Percentiles rank a stretch among this genome's conserved stretches.
These are phyloP conservation scores for Drosophila histrio DNA, from an alignment of 2,888 invertebrate species.

Conservation along the genomic window DNA sequence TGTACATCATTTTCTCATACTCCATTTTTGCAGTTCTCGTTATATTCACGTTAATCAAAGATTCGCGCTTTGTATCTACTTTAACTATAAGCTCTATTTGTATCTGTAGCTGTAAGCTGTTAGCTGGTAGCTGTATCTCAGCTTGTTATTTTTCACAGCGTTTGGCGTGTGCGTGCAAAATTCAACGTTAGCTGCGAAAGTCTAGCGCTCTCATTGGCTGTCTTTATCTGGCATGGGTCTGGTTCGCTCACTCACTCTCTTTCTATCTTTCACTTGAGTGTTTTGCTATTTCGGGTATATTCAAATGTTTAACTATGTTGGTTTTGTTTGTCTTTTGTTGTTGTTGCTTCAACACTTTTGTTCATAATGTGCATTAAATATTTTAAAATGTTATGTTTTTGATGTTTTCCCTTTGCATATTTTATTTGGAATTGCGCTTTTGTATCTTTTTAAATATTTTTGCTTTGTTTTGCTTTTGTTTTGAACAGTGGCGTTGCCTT, in stretches of 20 bases:
- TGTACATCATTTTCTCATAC: conserved; percentile 77
- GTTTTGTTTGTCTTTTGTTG: conserved; percentile 22
- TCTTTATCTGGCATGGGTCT: conserved; percentile 53
- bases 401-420: conserved; percentile 11
- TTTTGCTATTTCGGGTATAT: conserved; percentile 40
- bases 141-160: conserved; percentile 31
- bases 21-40: conserved; percentile 63
- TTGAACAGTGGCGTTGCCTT: conserved; percentile 50
- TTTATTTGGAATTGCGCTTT: conserved; percentile 24
- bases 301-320: conserved; percentile 50
- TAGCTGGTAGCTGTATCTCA: conserved; percentile 15
- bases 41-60: conserved; percentile 26
- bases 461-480: conserved; percentile 21
- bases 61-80: conserved; percentile 26
- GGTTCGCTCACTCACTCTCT: conserved; percentile 31
- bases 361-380: conserved; percentile 48
- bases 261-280: conserved; percentile 53
- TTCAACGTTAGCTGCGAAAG: conserved; percentile 66
- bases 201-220: conserved; percentile 48
- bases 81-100: neutral
- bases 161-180: conserved; percentile 60
- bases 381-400: conserved; percentile 17
- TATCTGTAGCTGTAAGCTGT: conserved; percentile 3
- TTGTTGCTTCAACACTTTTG: conserved; percentile 38
- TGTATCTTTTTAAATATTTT: conserved; percentile 8